phyloP scores from a whole-genome alignment of 2,888 invertebrate species.

The Chalcis sispes region DNA sequence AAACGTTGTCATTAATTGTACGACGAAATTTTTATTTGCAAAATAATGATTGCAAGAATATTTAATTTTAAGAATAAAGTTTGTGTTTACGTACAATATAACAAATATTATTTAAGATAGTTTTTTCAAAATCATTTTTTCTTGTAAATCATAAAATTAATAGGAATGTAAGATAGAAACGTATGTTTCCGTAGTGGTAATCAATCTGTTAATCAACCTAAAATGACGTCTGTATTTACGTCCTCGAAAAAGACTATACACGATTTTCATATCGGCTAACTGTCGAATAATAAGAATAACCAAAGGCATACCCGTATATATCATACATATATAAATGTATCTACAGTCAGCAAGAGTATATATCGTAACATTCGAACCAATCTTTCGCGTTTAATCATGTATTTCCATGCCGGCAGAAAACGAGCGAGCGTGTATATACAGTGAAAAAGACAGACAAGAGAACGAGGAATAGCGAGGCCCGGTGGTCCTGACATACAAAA shows the following conservation, averaged over 20 bases:
- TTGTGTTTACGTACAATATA: not conserved
- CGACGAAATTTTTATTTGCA: no score
- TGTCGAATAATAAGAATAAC: conserved; percentile 7
- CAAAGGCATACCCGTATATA: conserved; percentile 30
- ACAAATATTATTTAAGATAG: not conserved
- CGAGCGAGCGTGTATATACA: conserved; percentile 10
- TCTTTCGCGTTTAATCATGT: conserved; percentile 41
- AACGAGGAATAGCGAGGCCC: conserved; percentile 58
- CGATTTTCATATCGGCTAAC: not conserved
- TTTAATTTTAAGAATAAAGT: no score
- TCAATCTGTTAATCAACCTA: conserved; percentile 39
- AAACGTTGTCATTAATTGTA: no score
- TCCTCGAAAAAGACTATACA: not conserved
- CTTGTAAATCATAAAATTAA: not conserved
- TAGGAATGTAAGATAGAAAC: conserved; percentile 1
- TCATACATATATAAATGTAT: not conserved
- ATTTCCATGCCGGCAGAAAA: conserved; percentile 43
- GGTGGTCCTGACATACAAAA: conserved; percentile 66
- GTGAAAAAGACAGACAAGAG: not conserved
- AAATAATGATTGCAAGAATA: no score
- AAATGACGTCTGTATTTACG: not conserved
- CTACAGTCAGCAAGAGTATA: conserved; percentile 23
- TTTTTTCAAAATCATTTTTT: not conserved
- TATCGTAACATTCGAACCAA: conserved; percentile 32
- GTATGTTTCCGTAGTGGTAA: conserved; percentile 33